Evolutionary conservation across 2,797 vertebrate species (phyloP).

Genomic region (Argyrosomus regius): DNA sequence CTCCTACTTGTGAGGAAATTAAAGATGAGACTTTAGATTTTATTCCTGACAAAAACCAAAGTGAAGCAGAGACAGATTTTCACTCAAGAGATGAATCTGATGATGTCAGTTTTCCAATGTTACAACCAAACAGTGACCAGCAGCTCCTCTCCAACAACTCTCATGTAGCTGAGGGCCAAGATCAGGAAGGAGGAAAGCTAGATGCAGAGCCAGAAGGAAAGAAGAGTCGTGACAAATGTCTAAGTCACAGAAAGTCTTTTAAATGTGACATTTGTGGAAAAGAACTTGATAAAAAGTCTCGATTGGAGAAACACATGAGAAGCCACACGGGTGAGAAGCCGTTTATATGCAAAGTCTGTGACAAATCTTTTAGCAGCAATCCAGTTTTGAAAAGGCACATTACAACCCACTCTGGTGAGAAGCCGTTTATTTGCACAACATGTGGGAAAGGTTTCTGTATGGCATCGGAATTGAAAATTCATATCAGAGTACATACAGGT

Average conservation of each 20-base stretch:
- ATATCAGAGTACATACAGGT: slow-evolving; percentile 5
- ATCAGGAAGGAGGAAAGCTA: background rate
- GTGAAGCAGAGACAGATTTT: background rate
- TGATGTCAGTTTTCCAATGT: no score
- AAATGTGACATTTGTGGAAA: slow-evolving; percentile 20
- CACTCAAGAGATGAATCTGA: no score
- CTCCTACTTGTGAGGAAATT: background rate
- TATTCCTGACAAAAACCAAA: background rate
- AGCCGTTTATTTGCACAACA: background rate
- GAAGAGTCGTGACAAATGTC: background rate
- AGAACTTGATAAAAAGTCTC: background rate
- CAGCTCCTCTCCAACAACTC: no score
- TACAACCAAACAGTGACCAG: background rate
- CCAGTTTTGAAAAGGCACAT: background rate
- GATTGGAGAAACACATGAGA: background rate
- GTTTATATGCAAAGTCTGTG: background rate
- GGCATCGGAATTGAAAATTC: background rate
- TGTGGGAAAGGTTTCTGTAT: background rate
- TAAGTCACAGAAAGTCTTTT: background rate
- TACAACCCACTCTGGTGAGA: slow-evolving; percentile 3
- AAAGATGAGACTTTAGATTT: background rate
- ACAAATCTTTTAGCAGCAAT: background rate
- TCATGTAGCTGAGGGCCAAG: background rate
- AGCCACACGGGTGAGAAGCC: slow-evolving; percentile 7
- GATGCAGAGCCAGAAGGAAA: background rate